Percentiles rank a stretch among this genome's conserved stretches.
phyloP scores from a whole-genome alignment of 2,888 invertebrate species.

The Drosophila neotestacea region DNA sequence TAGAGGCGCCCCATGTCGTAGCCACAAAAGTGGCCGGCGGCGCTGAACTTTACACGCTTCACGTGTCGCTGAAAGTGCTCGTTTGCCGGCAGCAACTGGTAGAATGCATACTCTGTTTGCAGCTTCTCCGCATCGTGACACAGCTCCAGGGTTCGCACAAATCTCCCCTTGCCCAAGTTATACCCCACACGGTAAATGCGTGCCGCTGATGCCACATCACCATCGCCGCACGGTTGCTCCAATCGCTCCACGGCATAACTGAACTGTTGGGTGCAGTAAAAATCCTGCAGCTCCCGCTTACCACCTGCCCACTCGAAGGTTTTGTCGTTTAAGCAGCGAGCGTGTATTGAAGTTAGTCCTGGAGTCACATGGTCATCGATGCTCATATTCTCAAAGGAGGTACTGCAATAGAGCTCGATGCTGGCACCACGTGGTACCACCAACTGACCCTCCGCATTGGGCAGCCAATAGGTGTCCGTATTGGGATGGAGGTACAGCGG shows the following conservation, averaged over 20 bases:
- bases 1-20: slow-evolving; percentile 82
- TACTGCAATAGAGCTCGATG: slow-evolving; percentile 82
- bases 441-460: slow-evolving; percentile 73
- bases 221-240: slow-evolving; percentile 56
- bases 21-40: slow-evolving; percentile 81
- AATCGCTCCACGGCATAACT: slow-evolving; percentile 68
- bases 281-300: slow-evolving; percentile 65
- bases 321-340: slow-evolving; percentile 67
- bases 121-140: slow-evolving; percentile 83
- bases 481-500: slow-evolving; percentile 87
- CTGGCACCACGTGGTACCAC: slow-evolving; percentile 68
- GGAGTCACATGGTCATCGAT: slow-evolving; percentile 7
- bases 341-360: slow-evolving; percentile 46
- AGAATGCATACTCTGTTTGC: slow-evolving; percentile 83
- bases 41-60: slow-evolving; percentile 82
- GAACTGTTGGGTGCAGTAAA: slow-evolving; percentile 64
- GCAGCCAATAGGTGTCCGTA: slow-evolving; percentile 76
- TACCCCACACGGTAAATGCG: slow-evolving; percentile 84
- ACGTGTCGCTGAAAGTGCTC: slow-evolving; percentile 84
- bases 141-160: slow-evolving; percentile 83
- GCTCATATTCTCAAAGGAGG: slow-evolving; percentile 51
- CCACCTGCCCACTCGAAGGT: slow-evolving; percentile 65
- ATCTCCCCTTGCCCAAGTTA: slow-evolving; percentile 70
- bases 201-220: slow-evolving; percentile 23
- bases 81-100: slow-evolving; percentile 84